Evolutionary conservation across 2,797 vertebrate genomes (phyloP).

Genomic region (Arremon brunneinucha): DNA sequence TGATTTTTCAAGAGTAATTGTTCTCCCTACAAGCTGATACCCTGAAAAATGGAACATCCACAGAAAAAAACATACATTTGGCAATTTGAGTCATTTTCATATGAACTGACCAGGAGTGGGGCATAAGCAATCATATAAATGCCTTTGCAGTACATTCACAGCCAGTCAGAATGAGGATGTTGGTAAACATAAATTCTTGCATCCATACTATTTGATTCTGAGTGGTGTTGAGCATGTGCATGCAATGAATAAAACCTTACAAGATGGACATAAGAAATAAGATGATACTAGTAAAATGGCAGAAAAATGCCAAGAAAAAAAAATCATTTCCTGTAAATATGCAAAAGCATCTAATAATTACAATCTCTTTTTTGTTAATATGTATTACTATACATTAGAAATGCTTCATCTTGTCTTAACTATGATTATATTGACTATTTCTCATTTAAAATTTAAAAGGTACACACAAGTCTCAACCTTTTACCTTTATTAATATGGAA

Average conservation of each 20-base stretch:
- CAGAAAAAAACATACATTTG: not conserved
- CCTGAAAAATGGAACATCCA: not conserved
- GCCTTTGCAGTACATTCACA: rapidly evolving
- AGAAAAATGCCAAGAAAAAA: not conserved
- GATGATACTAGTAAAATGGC: not conserved
- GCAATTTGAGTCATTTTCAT: not conserved
- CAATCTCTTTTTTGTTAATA: not conserved
- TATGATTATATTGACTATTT: not conserved
- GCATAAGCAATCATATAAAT: not conserved
- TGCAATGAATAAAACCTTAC: not conserved
- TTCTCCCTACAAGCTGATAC: not conserved
- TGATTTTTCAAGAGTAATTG: not conserved
- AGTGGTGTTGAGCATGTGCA: not conserved
- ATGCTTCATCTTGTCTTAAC: not conserved
- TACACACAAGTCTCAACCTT: not conserved
- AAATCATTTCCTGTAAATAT: not conserved
- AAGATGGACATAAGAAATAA: not conserved
- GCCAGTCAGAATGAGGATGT: not conserved
- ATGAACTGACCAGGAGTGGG: not conserved
- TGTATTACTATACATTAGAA: not conserved
- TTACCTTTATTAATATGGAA: not conserved
- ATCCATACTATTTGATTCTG: not conserved
- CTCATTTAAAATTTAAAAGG: not conserved
- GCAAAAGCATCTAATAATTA: not conserved
- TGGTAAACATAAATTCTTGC: not conserved